Conservation (phyloP, 2,797 vertebrate species). For the Pipistrellus pipistrellus region DNA sequence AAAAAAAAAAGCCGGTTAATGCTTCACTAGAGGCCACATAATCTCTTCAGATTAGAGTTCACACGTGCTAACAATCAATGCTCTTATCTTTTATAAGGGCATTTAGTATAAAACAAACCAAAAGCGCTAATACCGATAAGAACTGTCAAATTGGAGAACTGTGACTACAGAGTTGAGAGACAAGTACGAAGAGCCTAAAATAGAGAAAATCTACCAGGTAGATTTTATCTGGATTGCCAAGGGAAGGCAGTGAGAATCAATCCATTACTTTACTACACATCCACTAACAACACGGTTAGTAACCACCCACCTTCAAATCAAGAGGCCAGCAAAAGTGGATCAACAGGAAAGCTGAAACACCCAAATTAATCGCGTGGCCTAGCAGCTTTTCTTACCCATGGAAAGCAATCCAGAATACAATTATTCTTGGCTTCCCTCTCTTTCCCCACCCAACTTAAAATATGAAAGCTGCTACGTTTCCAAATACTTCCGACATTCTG, state of each 20-base stretch:
- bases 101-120: conserved; percentile 75
- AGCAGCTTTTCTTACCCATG: conserved; percentile 69
- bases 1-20: conserved; percentile 68
- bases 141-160: conserved; percentile 73
- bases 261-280: background rate
- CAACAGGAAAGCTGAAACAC: conserved; percentile 64
- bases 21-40: conserved; percentile 26
- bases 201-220: background rate
- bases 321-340: conserved; percentile 40
- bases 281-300: conserved; percentile 30
- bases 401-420: conserved; percentile 64
- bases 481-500: conserved; percentile 50
- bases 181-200: conserved; percentile 55
- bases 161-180: conserved; percentile 25
- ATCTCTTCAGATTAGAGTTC: conserved; percentile 39
- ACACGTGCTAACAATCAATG: conserved; percentile 51
- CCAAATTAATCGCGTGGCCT: conserved; percentile 76
- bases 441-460: conserved; percentile 63
- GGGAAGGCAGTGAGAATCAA: conserved; percentile 6
- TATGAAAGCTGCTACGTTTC: conserved; percentile 54
- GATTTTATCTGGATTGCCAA: conserved; percentile 50
- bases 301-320: conserved; percentile 47
- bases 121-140: conserved; percentile 73
- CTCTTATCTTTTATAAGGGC: conserved; percentile 71
- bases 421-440: conserved; percentile 56